Base-by-base conservation (phyloP, 2,888 invertebrate genomes). In the Homarus gammarus region DNA sequence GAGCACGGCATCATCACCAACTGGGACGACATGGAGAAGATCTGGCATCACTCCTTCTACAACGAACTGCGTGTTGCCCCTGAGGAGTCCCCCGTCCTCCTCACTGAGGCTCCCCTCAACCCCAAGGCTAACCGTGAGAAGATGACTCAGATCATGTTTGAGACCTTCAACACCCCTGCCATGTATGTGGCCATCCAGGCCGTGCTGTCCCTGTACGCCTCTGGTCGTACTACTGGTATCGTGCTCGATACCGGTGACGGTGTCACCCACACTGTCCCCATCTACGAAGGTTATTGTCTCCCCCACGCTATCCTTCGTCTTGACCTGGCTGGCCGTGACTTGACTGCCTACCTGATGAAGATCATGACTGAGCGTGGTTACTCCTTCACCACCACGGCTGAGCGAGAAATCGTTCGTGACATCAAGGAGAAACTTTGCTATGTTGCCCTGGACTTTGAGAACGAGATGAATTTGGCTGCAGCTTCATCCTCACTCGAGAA, bases 31-130 rank as follows among this genome's bases (percentile, higher is more conserved):
- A 98, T 99, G 98, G 98, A 98, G 95, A 98, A 99, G 95, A 98
- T 99, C 95, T 99, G 98, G 98, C 98, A 99, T 95, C 98, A 98
- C 95, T 98, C 98, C 94, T 98, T 98, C 96, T 98, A 98, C 97
- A 98, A 99, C 94, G 98, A 98, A 95, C 96, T 99, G 94, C 96
- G 98, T 95, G 98, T 98, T 85, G 98, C 98, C 87, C 98, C 98
- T 92, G 98, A 98, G 94, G 98, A 98, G 94, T 98, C 98, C 94
- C 98, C 98, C 90, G 97, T 98, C 93, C 96, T 98, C 93, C 95
- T 98, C 93, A 98, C 98, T 92, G 98, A 98, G 95, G 98, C 98
- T 92, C 98, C 98, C 91, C 96, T 98, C 93, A 98, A 98, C 95
- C 98, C 98, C 93, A 98, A 98, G 95, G 98, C 98, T 93, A 98